Base-by-base conservation (phyloP, 2,797 vertebrate species). In the Diplodus sargus region DNA sequence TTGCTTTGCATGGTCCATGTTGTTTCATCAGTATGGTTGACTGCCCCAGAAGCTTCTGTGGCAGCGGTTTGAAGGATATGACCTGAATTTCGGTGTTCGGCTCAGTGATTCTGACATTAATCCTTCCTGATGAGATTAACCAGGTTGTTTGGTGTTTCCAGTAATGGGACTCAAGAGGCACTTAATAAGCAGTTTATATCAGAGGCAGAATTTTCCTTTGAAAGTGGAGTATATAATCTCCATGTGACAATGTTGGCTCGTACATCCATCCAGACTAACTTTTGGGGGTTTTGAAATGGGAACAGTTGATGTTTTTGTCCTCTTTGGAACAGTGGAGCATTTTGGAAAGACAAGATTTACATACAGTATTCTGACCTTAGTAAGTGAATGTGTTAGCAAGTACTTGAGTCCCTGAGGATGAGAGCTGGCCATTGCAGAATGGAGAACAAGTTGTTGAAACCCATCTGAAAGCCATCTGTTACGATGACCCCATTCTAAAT, bases 101-200 rank as follows among this genome's bases (percentile, higher is more conserved):
- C 61, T 74, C 28, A 81, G n/a, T 34, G 66, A 57, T 20, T 70
- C 57, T 61, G 78, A 81, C 65, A 71, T 77, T 74, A 79, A 79
- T 81, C 75, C 81, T 45, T 51, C 47, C 43, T 72, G 30, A 79
- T 84, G 76, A 74, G 81, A 77, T 74, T 64, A 76, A 71, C 16
- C 22, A 51, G 49, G 39, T 73, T 74, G 60, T 60, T 76, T 66
- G 74, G 52, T 69, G 22, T 76, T 67, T 79, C 60, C 72, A 65
- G 28, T 30, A 67, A 76, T 34, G 42, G 42, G 17, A 16, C 14
- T 14, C 39, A 57, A 70, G n/a, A 74, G 11, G 9, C n/a, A 17
- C 12, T 16, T n/a, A 60, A 51, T 11, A 56, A n/a, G 6, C 28
- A 15, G 6, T 64, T 69, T 47, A 13, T 28, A 62, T 47, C 15